Conservation (phyloP, 2,113 vertebrate species). For the Mandrillus leucophaeus region DNA sequence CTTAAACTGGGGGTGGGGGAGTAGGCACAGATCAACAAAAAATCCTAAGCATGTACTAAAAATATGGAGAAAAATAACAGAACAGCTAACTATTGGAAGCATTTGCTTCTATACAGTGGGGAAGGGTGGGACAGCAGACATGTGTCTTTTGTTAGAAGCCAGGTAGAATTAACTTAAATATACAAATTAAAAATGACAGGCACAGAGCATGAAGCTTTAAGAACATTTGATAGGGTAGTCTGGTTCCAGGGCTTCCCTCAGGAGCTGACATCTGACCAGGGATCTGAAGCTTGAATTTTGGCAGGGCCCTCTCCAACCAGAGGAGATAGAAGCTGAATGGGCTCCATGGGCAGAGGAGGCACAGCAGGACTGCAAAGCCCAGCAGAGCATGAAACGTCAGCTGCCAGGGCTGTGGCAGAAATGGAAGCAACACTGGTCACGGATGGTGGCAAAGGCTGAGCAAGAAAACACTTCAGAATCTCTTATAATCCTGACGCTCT, state of each 20-base stretch:
- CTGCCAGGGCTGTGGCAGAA: background rate
- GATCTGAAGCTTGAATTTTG: background rate
- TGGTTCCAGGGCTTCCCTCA: background rate
- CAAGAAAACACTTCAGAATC: background rate
- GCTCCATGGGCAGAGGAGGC: background rate
- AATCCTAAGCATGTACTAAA: background rate
- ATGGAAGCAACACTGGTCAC: background rate
- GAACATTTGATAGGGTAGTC: background rate
- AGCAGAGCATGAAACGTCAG: background rate
- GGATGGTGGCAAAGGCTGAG: accelerated
- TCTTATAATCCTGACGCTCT: too few species aligned
- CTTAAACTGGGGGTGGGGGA: background rate
- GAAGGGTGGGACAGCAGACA: background rate
- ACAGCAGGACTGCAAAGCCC: background rate
- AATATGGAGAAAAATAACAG: background rate
- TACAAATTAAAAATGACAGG: background rate
- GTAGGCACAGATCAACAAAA: background rate
- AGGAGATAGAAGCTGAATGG: background rate
- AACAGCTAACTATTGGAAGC: background rate
- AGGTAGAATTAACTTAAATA: background rate
- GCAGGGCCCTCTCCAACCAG: background rate
- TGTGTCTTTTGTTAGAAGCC: background rate
- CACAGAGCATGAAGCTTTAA: background rate
- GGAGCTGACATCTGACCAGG: background rate
- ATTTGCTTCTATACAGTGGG: background rate